These are phyloP conservation scores for Drosophila incognita DNA, from an alignment of 2,888 invertebrate genomes.

Conservation along the genomic window DNA sequence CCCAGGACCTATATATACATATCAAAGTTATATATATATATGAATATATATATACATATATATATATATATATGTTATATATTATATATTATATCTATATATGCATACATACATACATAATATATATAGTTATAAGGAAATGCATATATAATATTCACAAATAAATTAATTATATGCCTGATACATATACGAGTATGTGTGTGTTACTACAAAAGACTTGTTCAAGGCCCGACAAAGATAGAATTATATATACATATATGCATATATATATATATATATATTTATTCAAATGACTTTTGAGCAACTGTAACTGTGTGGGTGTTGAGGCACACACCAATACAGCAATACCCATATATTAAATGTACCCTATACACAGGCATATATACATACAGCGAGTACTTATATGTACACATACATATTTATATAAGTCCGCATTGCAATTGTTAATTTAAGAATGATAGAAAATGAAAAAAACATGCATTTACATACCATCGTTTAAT, in stretches of 20 bases:
- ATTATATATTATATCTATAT: background rate
- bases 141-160: background rate
- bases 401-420: background rate
- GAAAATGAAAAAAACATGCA: background rate
- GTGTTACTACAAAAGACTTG: conserved; percentile 49
- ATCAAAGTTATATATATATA: background rate
- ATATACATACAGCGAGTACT: background rate
- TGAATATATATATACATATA: background rate
- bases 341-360: background rate
- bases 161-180: background rate
- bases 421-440: background rate
- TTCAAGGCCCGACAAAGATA: background rate
- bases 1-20: conserved; percentile 16
- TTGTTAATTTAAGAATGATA: background rate
- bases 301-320: conserved; percentile 21
- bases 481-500: conserved; percentile 16
- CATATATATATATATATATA: background rate
- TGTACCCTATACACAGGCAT: background rate
- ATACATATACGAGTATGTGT: background rate
- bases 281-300: background rate
- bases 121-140: background rate
- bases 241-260: background rate
- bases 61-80: background rate
- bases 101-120: background rate
- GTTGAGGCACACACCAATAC: conserved; percentile 27